Conservation (phyloP, 2,888 invertebrate species). For the Minunthozetes semirufus region DNA sequence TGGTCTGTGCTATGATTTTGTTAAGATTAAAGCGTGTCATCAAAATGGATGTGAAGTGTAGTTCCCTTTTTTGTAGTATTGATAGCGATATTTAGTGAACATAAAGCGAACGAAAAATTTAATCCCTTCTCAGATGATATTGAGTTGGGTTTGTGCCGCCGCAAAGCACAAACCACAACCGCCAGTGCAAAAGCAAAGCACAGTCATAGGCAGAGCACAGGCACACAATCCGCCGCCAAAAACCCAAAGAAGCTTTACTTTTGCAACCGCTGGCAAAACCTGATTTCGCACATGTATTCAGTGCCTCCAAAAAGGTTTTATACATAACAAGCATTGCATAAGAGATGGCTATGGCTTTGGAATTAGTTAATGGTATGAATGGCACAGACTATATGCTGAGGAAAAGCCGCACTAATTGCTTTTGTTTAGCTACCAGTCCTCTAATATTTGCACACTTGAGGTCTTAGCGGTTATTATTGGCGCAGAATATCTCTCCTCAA, state of each 20-base stretch:
- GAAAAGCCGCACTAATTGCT: constrained; percentile 23
- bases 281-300: constrained; percentile 10
- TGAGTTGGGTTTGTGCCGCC: neutral
- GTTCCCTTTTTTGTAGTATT: neutral
- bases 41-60: neutral
- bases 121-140: constrained; percentile 10
- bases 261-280: constrained; percentile 25
- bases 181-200: neutral
- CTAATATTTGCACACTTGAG: neutral
- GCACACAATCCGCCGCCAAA: neutral
- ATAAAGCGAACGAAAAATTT: neutral
- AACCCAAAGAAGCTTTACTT: constrained; percentile 24
- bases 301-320: neutral
- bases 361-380: neutral
- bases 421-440: neutral
- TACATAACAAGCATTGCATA: constrained; percentile 10
- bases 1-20: too few species aligned
- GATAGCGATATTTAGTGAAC: neutral
- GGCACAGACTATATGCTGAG: neutral
- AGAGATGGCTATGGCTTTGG: neutral
- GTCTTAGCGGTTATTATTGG: neutral
- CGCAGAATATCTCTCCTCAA: neutral
- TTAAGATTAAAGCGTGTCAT: neutral
- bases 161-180: too few species aligned
- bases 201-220: neutral